A percentile compares a stretch with the other conserved stretches of the same genome.
phyloP scores from a whole-genome alignment of 2,113 vertebrate species.

The Alouatta palliata region DNA sequence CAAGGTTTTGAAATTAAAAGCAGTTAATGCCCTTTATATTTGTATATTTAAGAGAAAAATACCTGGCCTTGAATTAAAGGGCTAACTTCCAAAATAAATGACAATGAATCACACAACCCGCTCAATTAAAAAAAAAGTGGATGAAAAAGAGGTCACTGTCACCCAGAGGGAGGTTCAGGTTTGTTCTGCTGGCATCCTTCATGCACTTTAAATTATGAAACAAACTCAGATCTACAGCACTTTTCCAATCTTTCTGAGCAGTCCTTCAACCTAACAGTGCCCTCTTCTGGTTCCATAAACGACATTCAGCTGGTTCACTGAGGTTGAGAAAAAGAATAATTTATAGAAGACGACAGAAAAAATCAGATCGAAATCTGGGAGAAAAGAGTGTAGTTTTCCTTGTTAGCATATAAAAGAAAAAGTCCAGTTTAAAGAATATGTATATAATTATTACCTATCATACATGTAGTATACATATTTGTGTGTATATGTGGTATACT shows the following conservation, averaged over 20 bases:
- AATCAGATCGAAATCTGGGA: not conserved
- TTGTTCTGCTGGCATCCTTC: not conserved
- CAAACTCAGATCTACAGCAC: not conserved
- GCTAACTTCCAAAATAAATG: conserved; percentile 49
- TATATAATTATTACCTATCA: not conserved
- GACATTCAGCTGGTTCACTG: not conserved
- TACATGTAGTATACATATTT: not conserved
- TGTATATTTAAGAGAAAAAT: not conserved
- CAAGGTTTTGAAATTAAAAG: not conserved
- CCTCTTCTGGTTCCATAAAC: conserved; percentile 46
- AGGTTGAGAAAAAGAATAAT: not conserved
- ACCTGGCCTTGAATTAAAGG: conserved; percentile 6
- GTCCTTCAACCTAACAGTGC: not conserved
- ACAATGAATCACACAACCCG: not conserved
- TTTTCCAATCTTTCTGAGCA: not conserved
- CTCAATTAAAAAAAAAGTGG: not conserved
- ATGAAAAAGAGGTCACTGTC: conserved; percentile 43
- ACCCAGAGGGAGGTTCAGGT: not conserved
- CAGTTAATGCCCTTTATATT: not conserved
- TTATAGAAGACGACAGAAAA: not conserved
- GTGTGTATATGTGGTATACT: not conserved
- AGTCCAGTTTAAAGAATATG: not conserved
- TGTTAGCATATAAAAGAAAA: not conserved
- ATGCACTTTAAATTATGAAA: not conserved
- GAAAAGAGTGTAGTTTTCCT: not conserved